Evolutionary conservation across 2,113 vertebrate species (phyloP), one percentile per base, ranked within the genome.

Genomic region (Anthoscopus minutus): DNA sequence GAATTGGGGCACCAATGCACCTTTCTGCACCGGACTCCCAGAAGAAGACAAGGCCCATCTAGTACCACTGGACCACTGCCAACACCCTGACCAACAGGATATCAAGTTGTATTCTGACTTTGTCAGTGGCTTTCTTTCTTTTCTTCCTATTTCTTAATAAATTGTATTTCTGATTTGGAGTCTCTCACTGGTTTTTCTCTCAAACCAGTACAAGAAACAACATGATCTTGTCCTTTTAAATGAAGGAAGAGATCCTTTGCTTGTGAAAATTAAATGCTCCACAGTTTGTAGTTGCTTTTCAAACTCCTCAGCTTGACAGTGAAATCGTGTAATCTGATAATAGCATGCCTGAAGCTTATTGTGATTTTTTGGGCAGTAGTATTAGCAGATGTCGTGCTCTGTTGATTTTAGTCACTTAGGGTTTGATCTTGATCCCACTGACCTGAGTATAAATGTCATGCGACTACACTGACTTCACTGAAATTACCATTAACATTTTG

Each of bases 391-490:
- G 86, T 95, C 96, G 92, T 92, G 77, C 94, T 97, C 78, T 95
- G 94, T 96, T 78, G 94, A 94, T 98, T 98, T 98, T 95, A 97
- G 94, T 97, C 94, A 96, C 71, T 95, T 53, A 57, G 7, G 37
- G n/a, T 70, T 88, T 92, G 37, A 96, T 89, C 81, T 77, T 88
- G 57, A 82, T 76, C n/a, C 47, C 50, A 12, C 24, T 84, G 80
- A 85, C 37, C 53, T 24, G 35, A 24, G 38, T 78, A 47, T 57
- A 80, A 86, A 86, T 24, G 51, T 65, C 56, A 28, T 69, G 24
- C 35, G 78, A 71, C 70, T 73, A 57, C 44, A 54, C 16, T 66
- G 65, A 47, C 72, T 88, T 82, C 65, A 35, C 47, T 85, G 42
- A 64, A 86, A 71, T 92, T 81, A 42, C 53, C 51, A 48, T 14